phyloP scores from a whole-genome alignment of 2,888 invertebrate genomes.

The Platycheirus rosarum region DNA sequence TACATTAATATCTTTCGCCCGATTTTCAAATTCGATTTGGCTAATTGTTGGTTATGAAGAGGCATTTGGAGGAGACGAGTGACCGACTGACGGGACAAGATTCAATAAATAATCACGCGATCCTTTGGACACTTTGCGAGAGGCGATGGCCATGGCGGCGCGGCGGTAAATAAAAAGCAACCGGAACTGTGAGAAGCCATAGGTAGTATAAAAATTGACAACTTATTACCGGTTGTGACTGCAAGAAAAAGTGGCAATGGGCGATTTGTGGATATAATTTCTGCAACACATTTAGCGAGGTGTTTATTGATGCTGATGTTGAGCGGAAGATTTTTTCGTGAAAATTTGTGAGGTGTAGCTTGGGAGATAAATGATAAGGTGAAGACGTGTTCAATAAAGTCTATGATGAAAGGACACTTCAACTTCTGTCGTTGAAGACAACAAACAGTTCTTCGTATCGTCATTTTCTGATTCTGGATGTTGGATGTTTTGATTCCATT shows the following conservation, averaged over 20 bases:
- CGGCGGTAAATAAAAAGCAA: constrained; percentile 19
- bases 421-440: too few relatives aligned
- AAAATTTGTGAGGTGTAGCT: constrained; percentile 48
- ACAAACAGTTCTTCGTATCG: too few relatives aligned
- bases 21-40: constrained; percentile 60
- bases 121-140: neutral
- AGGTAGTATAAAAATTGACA: constrained; percentile 66
- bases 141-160: neutral
- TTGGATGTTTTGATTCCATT: too few relatives aligned
- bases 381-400: neutral
- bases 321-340: constrained; percentile 10
- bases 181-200: constrained; percentile 57
- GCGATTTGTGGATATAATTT: constrained; percentile 44
- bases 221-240: constrained; percentile 61
- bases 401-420: too few relatives aligned
- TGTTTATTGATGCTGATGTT: constrained; percentile 57
- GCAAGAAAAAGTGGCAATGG: neutral
- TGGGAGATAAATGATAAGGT: neutral
- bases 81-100: constrained; percentile 32
- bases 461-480: too few relatives aligned
- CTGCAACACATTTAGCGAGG: constrained; percentile 60
- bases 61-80: neutral
- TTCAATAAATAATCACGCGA: constrained; percentile 68
- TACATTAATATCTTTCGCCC: neutral
- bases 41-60: constrained; percentile 67